Percentiles rank a stretch among this genome's conserved stretches.
Evolutionary conservation across 2,113 vertebrate genomes (phyloP).

Genomic region (Arothron firmamentum): DNA sequence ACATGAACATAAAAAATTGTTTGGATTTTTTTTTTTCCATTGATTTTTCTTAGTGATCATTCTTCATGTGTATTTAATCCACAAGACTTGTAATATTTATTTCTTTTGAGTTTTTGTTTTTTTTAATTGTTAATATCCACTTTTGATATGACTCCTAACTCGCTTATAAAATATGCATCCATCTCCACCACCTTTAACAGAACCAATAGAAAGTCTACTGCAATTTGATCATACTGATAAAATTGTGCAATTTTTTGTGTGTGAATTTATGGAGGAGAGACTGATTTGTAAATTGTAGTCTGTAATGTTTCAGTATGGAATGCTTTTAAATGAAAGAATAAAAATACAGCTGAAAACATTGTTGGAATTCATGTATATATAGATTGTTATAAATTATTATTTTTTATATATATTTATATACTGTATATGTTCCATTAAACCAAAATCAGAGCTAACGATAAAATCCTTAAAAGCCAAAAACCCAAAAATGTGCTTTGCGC

Average conservation of each 20-base stretch:
- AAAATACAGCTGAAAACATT: constrained; percentile 39
- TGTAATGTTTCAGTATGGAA: constrained; percentile 55
- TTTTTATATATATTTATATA: too few relatives aligned
- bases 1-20: constrained; percentile 53
- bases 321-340: constrained; percentile 63
- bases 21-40: constrained; percentile 49
- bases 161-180: constrained; percentile 49
- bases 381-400: too few relatives aligned
- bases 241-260: constrained; percentile 58
- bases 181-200: constrained; percentile 37
- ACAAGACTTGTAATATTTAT: constrained; percentile 85
- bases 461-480: too few relatives aligned
- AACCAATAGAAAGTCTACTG: constrained; percentile 27
- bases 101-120: constrained; percentile 67
- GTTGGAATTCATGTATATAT: neutral
- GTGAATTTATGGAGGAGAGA: constrained; percentile 39
- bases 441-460: too few relatives aligned
- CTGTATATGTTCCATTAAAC: too few relatives aligned
- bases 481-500: too few relatives aligned
- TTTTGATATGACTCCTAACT: constrained; percentile 42
- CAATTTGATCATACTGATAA: constrained; percentile 49
- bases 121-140: constrained; percentile 60
- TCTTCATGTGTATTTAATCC: constrained; percentile 76
- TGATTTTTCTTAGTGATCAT: constrained; percentile 69
- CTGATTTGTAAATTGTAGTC: constrained; percentile 42